phyloP scores from a whole-genome alignment of 2,888 invertebrate genomes.

The Gonocerus acuteangulatus region DNA sequence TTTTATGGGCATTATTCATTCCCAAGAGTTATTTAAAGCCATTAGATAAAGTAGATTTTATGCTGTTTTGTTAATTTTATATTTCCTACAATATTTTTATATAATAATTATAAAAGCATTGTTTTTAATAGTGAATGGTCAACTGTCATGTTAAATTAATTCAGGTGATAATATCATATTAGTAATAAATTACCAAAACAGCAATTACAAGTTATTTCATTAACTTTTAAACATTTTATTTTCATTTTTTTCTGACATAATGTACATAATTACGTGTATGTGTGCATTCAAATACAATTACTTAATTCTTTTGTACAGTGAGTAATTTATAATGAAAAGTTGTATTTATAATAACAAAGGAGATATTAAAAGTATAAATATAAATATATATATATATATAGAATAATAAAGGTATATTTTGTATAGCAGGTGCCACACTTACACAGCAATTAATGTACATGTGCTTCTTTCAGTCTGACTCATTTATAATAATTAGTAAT shows the following conservation, averaged over 20 bases:
- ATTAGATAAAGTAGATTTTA: constrained; percentile 12
- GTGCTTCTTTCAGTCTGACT: constrained; percentile 9
- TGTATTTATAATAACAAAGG: not conserved
- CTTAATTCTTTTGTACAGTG: not conserved
- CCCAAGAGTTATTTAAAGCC: constrained; percentile 16
- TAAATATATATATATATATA: not conserved
- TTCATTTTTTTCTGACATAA: not conserved
- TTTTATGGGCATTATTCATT: constrained; percentile 33
- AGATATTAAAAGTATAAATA: not conserved
- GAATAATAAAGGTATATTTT: constrained; percentile 5
- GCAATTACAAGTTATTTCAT: no score
- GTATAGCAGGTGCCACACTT: constrained; percentile 8
- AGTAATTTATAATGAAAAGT: not conserved
- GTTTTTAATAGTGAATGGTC: not conserved
- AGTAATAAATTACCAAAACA: no score
- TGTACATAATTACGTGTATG: constrained; percentile 1
- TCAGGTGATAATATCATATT: no score
- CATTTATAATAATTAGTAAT: constrained; percentile 9
- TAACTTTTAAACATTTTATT: not conserved
- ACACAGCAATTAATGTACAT: constrained; percentile 16
- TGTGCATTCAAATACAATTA: not conserved
- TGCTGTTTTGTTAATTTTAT: constrained; percentile 20
- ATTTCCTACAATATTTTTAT: constrained; percentile 11
- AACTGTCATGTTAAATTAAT: no score
- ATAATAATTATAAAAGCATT: not conserved